Percentiles rank a stretch among this genome's conserved stretches.
Conservation (phyloP, 2,888 invertebrate genomes). For the Caenorhabditis auriculariae region DNA sequence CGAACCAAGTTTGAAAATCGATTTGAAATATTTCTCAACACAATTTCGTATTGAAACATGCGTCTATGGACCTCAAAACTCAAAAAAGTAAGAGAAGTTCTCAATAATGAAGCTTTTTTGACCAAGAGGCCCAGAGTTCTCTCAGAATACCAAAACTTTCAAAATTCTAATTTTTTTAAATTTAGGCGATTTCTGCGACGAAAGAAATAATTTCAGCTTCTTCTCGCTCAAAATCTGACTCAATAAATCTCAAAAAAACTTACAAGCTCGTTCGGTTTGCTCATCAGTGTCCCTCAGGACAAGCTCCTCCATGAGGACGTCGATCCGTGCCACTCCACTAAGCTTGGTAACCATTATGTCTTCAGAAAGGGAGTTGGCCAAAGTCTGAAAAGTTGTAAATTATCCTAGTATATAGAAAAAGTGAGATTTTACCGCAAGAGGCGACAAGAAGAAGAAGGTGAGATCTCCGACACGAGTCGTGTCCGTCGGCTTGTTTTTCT, state of each 20-base stretch:
- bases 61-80: too few relatives aligned
- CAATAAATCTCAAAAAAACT: background rate
- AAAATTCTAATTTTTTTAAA: too few relatives aligned
- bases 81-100: too few relatives aligned
- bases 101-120: too few relatives aligned
- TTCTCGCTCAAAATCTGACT: too few relatives aligned
- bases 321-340: conserved; percentile 57
- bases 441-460: conserved; percentile 59
- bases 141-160: too few relatives aligned
- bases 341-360: conserved; percentile 61
- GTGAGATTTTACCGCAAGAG: conserved; percentile 43
- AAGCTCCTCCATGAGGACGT: conserved; percentile 60
- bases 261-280: conserved; percentile 3
- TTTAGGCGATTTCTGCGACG: too few relatives aligned
- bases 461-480: conserved; percentile 93
- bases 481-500: conserved; percentile 82
- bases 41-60: too few relatives aligned
- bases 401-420: background rate
- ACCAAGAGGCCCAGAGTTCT: too few relatives aligned
- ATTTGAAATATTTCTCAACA: too few relatives aligned
- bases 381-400: conserved; percentile 34
- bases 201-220: too few relatives aligned
- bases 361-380: conserved; percentile 59
- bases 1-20: too few relatives aligned
- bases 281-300: conserved; percentile 53